Evolutionary conservation across 2,888 invertebrate species (phyloP).

Genomic region (Nymphalis c-album): DNA sequence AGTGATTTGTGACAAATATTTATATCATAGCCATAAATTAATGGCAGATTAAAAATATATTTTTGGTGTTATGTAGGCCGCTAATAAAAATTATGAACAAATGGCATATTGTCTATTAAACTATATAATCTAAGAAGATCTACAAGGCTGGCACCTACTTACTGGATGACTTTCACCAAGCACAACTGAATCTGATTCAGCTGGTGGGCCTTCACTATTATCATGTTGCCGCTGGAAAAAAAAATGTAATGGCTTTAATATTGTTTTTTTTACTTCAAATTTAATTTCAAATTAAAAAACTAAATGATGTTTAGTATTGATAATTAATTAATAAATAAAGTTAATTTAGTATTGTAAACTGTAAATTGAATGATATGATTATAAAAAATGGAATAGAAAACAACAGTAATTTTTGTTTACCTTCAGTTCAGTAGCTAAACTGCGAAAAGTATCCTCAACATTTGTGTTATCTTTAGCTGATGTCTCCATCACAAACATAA

Average conservation of each 20-base stretch:
- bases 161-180: constrained; percentile 86
- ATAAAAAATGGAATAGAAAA: neutral
- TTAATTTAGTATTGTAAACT: neutral
- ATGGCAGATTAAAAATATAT: constrained; percentile 31
- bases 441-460: constrained; percentile 93
- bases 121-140: constrained; percentile 57
- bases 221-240: constrained; percentile 87
- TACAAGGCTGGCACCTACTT: constrained; percentile 85
- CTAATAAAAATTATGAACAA: constrained; percentile 20
- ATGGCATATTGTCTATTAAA: constrained; percentile 29
- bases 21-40: constrained; percentile 27
- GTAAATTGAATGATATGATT: neutral
- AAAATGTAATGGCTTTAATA: neutral
- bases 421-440: constrained; percentile 93
- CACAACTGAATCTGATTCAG: constrained; percentile 83
- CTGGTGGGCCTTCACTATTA: constrained; percentile 83
- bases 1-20: constrained; percentile 23
- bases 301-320: neutral
- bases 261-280: neutral
- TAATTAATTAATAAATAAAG: too few relatives aligned
- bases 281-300: neutral
- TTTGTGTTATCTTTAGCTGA: constrained; percentile 96
- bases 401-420: constrained; percentile 51
- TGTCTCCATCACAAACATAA: constrained; percentile 92
- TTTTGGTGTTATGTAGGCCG: constrained; percentile 33